These are phyloP conservation scores for Hippolais icterina DNA, from an alignment of 2,113 vertebrate genomes.

Conservation along the genomic window DNA sequence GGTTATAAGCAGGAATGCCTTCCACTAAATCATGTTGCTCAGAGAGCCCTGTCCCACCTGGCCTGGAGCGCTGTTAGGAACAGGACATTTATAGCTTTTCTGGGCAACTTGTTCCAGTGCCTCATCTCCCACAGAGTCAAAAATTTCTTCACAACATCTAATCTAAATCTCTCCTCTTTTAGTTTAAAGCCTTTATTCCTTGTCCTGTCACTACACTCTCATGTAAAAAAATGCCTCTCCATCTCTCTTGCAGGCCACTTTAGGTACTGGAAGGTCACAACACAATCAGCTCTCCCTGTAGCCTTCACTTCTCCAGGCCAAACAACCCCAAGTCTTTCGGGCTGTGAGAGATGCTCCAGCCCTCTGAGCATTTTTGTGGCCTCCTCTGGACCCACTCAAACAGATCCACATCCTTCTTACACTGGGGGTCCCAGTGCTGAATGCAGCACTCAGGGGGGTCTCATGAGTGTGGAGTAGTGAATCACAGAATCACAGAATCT, in stretches of 20 bases:
- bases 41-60: not conserved
- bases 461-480: not conserved
- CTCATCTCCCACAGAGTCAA: not conserved
- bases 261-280: not conserved
- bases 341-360: not conserved
- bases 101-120: not conserved
- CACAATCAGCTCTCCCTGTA: not conserved
- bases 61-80: not conserved
- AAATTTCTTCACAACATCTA: not conserved
- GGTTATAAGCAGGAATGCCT: not conserved
- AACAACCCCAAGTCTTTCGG: not conserved
- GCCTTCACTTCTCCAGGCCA: not conserved
- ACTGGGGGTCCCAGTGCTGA: fast-evolving
- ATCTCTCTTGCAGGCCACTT: not conserved
- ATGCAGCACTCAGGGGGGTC: not conserved
- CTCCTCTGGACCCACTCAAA: not conserved
- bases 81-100: not conserved
- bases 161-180: not conserved
- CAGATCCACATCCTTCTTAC: not conserved
- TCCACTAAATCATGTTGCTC: not conserved
- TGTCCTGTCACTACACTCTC: not conserved
- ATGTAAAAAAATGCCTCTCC: not conserved
- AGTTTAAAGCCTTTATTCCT: not conserved
- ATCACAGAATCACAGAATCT: not conserved
- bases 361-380: fast-evolving